phyloP scores from a whole-genome alignment of 2,888 invertebrate species.

The Chouioia cunea region DNA sequence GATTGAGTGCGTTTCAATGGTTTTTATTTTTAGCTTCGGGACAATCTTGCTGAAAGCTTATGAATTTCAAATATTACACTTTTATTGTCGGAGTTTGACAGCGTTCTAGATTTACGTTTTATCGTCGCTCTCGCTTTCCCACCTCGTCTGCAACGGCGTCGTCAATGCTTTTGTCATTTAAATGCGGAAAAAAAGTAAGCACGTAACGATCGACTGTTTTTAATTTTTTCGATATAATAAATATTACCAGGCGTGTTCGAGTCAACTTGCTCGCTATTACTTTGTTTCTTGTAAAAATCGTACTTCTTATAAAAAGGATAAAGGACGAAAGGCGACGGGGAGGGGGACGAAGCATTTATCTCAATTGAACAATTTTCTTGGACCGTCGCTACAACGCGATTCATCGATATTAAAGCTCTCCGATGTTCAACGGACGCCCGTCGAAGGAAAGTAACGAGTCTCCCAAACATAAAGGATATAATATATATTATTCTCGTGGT shows the following conservation, averaged over 20 bases:
- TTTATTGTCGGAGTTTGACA: conserved; percentile 43
- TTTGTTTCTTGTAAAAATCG: conserved; percentile 30
- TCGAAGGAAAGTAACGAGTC: conserved; percentile 26
- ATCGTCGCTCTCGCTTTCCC: neutral
- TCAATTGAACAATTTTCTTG: neutral
- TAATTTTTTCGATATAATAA: no score
- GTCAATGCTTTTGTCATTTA: conserved; percentile 13
- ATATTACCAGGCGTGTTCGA: conserved; percentile 27
- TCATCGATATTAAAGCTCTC: conserved; percentile 35
- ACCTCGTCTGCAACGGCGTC: neutral
- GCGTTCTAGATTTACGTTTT: conserved; percentile 14
- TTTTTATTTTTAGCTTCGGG: conserved; percentile 16
- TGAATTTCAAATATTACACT: conserved; percentile 34
- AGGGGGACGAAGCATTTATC: conserved; percentile 29
- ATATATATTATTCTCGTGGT: neutral
- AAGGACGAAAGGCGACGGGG: no score
- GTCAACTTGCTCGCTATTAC: conserved; percentile 44
- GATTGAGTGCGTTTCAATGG: conserved; percentile 17
- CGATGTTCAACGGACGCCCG: conserved; percentile 22
- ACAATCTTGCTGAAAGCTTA: conserved; percentile 9
- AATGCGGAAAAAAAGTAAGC: conserved; percentile 18
- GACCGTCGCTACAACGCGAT: conserved; percentile 44
- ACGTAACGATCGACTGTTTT: no score
- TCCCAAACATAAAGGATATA: conserved; percentile 23
- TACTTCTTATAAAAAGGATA: conserved; percentile 41